Evolutionary conservation across 2,888 invertebrate species (phyloP), one percentile per base, ranked within the genome.

Genomic region (Slavum lentiscoides): DNA sequence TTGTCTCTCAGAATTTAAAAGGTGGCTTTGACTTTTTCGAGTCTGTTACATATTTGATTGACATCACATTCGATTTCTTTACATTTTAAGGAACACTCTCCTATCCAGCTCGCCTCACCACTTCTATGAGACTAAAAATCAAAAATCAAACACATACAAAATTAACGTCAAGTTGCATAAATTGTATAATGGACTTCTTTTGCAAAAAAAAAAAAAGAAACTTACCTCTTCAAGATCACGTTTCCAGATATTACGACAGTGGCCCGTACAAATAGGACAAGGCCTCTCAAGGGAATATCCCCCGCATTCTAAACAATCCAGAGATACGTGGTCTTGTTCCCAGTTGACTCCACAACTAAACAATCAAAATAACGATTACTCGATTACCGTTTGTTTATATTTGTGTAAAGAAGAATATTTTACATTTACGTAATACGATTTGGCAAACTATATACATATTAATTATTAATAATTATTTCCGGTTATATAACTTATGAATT

Each of bases 281-380:
- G 94, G 92, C 84, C 94, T 88, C 84, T 90, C 89, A 85, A 93
- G 88, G 81, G 92, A 91, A 85, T 93, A 94, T 76, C 93, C 92
- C 66, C 93, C 94, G 86, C 94, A 94, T 86, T 94, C 94, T 72
- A 90, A 88, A 86, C 94, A 94, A 85, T 92, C 93, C 69, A 92
- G 87, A 13, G 92, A 92, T 66, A 92, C 91, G 86, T 93, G 93
- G 84, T 91, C 90, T 85, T 93, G 92, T 84, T 89, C 90, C 94
- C 94, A 94, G 84, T 92, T 92, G 43, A 93, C 93, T 74, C 93
- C 93, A 86, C 94, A 94, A 85, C 90, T 90, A 86, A 37, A 86
- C 85, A 59, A 21, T 67, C 23, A 59, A 81, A 58, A 43, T 70
- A 11, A 68, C 43, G 23, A 69, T 30, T n/a, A 67, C 8, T 43